phyloP scores from a whole-genome alignment of 2,888 invertebrate genomes.

The Criorhina ranunculi region DNA sequence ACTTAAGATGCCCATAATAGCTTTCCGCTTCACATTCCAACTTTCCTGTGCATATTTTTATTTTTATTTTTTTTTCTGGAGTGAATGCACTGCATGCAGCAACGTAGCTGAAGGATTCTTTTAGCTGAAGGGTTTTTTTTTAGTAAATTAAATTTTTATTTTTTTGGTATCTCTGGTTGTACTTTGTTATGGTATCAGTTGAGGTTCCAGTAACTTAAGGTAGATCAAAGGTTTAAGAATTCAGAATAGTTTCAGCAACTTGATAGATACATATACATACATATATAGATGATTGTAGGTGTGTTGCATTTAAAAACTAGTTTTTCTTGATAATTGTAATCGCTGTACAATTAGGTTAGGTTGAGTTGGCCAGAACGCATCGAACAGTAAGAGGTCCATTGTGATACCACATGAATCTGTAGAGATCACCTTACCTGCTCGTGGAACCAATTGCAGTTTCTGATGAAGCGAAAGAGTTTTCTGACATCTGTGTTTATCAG shows the following conservation, averaged over 20 bases:
- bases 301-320: conserved; percentile 2
- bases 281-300: too few species aligned
- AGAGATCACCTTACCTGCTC: too few species aligned
- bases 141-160: conserved; percentile 48
- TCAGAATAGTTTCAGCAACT: not conserved
- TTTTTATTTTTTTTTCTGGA: not conserved
- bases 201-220: conserved; percentile 50
- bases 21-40: conserved; percentile 65
- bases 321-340: conserved; percentile 9
- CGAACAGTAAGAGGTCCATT: too few species aligned
- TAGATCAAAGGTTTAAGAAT: conserved; percentile 16
- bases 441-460: too few species aligned
- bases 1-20: conserved; percentile 62
- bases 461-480: too few species aligned
- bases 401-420: too few species aligned
- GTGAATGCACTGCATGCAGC: conserved; percentile 34
- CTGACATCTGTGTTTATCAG: too few species aligned
- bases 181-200: conserved; percentile 32
- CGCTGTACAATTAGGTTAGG: too few species aligned
- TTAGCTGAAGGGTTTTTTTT: not conserved
- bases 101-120: conserved; percentile 62
- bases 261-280: too few species aligned
- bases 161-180: conserved; percentile 20
- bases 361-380: too few species aligned
- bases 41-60: conserved; percentile 42